Base-by-base conservation (phyloP, 1,140 invertebrate species). In the Prorops nasuta region DNA sequence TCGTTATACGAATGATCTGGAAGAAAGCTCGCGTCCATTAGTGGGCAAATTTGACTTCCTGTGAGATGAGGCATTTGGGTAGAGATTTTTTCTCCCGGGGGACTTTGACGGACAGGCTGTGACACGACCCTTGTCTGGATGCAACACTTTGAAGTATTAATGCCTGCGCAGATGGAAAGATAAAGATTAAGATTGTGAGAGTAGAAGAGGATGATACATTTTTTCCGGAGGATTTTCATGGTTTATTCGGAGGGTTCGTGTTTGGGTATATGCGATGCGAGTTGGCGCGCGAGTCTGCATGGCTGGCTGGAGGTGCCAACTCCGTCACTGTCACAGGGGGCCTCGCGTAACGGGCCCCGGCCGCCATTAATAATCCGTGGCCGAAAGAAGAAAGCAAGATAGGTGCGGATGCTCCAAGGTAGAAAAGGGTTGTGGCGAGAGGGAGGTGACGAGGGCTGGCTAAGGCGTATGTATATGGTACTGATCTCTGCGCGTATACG, bases 361-460 rank as follows among this genome's bases (percentile, higher is more conserved):
- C 52, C 49, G 52, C 55, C 63, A 67, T 67, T 67, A 64, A 67
- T 69, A 66, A 69, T 60, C 61, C 48, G 56, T 62, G 59, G 43
- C 49, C 51, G 56, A 60, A 64, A 64, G 58, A 52, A 65, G 48
- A 58, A 63, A 61, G 45, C 56, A 60, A 60, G 58, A 51, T 49
- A 35, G 45, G 42, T 36, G 36, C 22, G 40, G 19, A n/a, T 15
- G 18, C n/a, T n/a, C n/a, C n/a, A 28, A 35, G 37, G 39, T 34
- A 28, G 32, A 20, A 45, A 36, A 37, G 10, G 19, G 20, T 18
- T 9, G 20, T 24, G 19, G 44, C 20, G 20, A 37, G 18, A 28
- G 32, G 31, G 50, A 16, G 34, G 44, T 12, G 24, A 24, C 22
- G 18, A 4, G n/a, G 38, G 37, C 39, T 35, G 34, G 39, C 28